Evolutionary conservation across 2,888 invertebrate species (phyloP).

Genomic region (Cheilosia urbana): DNA sequence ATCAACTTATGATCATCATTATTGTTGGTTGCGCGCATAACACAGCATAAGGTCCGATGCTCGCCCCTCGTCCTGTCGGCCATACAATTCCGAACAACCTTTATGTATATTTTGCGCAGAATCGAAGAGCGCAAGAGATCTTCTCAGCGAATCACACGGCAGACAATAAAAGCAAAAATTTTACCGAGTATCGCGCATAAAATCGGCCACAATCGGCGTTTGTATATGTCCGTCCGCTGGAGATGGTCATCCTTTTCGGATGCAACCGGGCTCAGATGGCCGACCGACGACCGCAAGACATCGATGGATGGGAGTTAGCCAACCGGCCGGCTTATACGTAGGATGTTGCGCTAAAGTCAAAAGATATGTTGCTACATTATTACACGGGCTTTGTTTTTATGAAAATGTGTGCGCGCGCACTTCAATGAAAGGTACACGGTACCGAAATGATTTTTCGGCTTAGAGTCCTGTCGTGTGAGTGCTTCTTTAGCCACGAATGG

Average conservation of each 20-base stretch:
- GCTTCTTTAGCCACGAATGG: slow-evolving; percentile 18
- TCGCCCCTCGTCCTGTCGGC: slow-evolving; percentile 30
- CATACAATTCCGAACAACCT: slow-evolving; percentile 61
- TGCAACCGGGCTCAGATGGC: slow-evolving; percentile 63
- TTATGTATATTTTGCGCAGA: slow-evolving; percentile 68
- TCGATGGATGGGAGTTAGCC: slow-evolving; percentile 71
- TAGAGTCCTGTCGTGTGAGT: slow-evolving; percentile 14
- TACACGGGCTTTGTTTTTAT: slow-evolving; percentile 76
- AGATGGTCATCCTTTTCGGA: slow-evolving; percentile 65
- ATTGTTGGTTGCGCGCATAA: slow-evolving; percentile 73
- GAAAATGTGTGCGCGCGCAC: slow-evolving; percentile 69
- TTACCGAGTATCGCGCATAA: slow-evolving; percentile 67
- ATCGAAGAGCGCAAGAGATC: slow-evolving; percentile 48
- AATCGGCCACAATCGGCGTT: slow-evolving; percentile 74
- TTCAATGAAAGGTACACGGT: slow-evolving; percentile 73
- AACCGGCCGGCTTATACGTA: slow-evolving; percentile 41
- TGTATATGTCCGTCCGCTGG: slow-evolving; percentile 59
- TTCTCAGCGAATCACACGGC: slow-evolving; percentile 71
- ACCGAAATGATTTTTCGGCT: slow-evolving; percentile 71
- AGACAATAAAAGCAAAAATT: slow-evolving; percentile 69
- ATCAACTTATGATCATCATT: slow-evolving; percentile 76
- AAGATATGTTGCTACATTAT: slow-evolving; percentile 75
- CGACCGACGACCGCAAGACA: slow-evolving; percentile 51
- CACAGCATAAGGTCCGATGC: slow-evolving; percentile 62
- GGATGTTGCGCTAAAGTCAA: slow-evolving; percentile 75